Conservation (phyloP, 2,113 vertebrate genomes). For the Tonatia bakeri region DNA sequence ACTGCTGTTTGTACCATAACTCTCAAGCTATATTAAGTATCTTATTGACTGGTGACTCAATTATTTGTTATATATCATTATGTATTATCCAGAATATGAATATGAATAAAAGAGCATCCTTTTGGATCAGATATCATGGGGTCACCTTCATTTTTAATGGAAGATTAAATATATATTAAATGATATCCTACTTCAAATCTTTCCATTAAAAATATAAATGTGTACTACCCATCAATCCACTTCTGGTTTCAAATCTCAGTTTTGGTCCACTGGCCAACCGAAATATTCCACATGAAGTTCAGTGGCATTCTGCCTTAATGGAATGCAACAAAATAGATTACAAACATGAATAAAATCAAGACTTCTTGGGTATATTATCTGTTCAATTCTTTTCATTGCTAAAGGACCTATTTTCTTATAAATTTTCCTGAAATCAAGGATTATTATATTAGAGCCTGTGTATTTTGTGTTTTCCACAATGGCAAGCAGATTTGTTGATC, state of each 20-base stretch:
- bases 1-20: background rate
- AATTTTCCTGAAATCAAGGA: background rate
- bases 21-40: background rate
- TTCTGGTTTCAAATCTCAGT: background rate
- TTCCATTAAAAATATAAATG: slow-evolving; percentile 15
- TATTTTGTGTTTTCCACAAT: background rate
- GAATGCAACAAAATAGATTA: background rate
- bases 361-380: background rate
- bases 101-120: background rate
- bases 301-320: background rate
- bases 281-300: background rate
- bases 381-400: background rate
- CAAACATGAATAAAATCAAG: background rate
- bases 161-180: slow-evolving; percentile 31
- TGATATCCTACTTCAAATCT: background rate
- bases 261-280: background rate
- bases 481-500: background rate
- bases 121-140: background rate
- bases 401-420: background rate
- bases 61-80: background rate
- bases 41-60: background rate
- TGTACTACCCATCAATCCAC: background rate
- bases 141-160: slow-evolving; percentile 22
- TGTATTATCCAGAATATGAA: background rate
- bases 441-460: background rate